These are phyloP conservation scores for Monomorium pharaonis DNA, from an alignment of 1,140 invertebrate genomes.

Conservation along the genomic window DNA sequence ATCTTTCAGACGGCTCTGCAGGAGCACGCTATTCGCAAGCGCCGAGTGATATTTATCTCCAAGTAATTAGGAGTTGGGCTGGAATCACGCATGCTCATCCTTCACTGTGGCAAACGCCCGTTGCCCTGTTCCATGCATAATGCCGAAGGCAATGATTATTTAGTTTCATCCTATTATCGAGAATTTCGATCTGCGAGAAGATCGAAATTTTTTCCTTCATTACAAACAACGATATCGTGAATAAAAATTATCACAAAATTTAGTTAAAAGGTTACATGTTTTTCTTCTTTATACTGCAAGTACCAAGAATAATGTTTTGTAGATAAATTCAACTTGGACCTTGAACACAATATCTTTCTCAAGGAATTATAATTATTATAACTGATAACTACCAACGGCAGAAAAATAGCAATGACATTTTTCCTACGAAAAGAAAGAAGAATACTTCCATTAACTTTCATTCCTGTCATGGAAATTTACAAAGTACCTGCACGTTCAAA, in stretches of 20 bases:
- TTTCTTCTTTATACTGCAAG: neutral
- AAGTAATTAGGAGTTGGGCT: constrained; percentile 78
- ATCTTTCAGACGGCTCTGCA: constrained; percentile 75
- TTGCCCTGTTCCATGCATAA: constrained; percentile 61
- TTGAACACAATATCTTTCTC: neutral
- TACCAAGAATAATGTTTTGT: neutral
- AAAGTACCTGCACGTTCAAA: constrained; percentile 64
- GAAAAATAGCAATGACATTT: neutral
- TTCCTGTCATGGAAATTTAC: constrained; percentile 70
- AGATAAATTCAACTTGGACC: neutral
- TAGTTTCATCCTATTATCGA: constrained; percentile 52
- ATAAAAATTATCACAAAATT: neutral
- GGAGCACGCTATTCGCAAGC: constrained; percentile 77
- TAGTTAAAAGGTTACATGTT: neutral
- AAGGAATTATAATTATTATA: constrained; percentile 6
- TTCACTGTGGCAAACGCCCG: constrained; percentile 52
- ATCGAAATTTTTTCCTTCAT: neutral
- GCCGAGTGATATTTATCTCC: constrained; percentile 78
- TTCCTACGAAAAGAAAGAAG: constrained; percentile 30
- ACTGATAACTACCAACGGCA: neutral
- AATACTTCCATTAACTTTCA: constrained; percentile 53
- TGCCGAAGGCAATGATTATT: constrained; percentile 56
- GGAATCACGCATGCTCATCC: constrained; percentile 73
- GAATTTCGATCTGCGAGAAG: constrained; percentile 1
- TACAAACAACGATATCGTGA: neutral